These are phyloP conservation scores for Drosophila baimaii DNA, from an alignment of 1,140 invertebrate genomes.

Conservation along the genomic window DNA sequence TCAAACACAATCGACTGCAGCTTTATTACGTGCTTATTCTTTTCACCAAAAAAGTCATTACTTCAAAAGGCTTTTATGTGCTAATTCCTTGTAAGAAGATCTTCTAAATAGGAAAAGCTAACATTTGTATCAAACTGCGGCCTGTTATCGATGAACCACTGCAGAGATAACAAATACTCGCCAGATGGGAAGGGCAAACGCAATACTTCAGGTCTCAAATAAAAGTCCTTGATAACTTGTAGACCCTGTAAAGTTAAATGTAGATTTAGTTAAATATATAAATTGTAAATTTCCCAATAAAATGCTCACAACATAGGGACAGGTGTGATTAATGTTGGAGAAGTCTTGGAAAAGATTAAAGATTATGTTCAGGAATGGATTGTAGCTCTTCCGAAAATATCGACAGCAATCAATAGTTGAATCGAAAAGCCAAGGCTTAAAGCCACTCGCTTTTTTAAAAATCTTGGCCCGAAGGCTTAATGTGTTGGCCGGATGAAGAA, in stretches of 20 bases:
- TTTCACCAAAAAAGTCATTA: too few relatives aligned
- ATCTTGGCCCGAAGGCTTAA: neutral
- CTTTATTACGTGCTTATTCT: neutral
- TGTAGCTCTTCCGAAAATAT: neutral
- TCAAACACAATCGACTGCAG: too few relatives aligned
- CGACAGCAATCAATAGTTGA: neutral
- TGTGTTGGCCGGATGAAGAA: neutral
- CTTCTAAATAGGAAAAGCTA: constrained; percentile 8
- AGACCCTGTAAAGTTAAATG: neutral
- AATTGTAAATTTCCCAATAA: neutral
- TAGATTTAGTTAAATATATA: neutral
- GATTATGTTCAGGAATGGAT: neutral
- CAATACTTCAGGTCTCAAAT: constrained; percentile 11
- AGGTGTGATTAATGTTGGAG: constrained; percentile 9
- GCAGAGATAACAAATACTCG: constrained; percentile 11
- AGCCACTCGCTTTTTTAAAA: neutral
- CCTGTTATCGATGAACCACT: constrained; percentile 4
- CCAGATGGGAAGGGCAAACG: constrained; percentile 18
- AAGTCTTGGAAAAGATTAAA: neutral
- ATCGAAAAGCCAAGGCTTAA: constrained; percentile 1
- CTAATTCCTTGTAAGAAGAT: neutral
- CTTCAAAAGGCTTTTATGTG: neutral
- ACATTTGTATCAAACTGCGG: constrained; percentile 18
- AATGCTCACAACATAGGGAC: neutral
- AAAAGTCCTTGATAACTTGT: neutral